These are phyloP conservation scores for Ailurus styani DNA, from an alignment of 2,113 vertebrate species.

Conservation along the genomic window DNA sequence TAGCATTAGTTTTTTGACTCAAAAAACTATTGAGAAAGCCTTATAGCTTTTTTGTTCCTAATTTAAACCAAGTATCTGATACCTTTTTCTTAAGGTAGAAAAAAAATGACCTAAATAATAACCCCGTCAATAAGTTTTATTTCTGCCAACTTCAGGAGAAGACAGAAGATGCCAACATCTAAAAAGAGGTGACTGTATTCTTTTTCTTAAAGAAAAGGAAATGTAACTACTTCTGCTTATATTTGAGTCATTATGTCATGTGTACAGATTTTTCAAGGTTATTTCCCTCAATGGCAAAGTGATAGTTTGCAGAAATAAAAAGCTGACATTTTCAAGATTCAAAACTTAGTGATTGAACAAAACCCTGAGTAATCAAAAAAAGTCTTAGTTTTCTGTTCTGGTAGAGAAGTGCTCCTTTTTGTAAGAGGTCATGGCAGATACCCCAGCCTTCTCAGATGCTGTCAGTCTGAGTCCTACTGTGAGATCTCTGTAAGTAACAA, in stretches of 20 bases:
- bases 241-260: slow-evolving; percentile 25
- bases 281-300: slow-evolving; percentile 43
- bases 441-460: background rate
- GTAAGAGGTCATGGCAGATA: background rate
- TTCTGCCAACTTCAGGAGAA: slow-evolving; percentile 22
- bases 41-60: background rate
- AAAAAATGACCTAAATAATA: background rate
- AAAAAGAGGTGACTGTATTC: background rate
- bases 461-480: background rate
- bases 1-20: background rate
- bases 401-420: background rate
- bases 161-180: background rate
- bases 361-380: slow-evolving; percentile 2
- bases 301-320: slow-evolving; percentile 44
- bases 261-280: slow-evolving; percentile 48
- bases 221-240: slow-evolving; percentile 48
- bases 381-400: background rate
- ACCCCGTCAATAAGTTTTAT: background rate
- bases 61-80: slow-evolving; percentile 10
- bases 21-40: background rate
- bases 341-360: background rate
- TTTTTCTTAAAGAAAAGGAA: slow-evolving; percentile 39
- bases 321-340: slow-evolving; percentile 50
- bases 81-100: background rate
- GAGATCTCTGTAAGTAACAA: background rate